phyloP scores from a whole-genome alignment of 2,797 vertebrate genomes.

The Pangasius krempfi region DNA sequence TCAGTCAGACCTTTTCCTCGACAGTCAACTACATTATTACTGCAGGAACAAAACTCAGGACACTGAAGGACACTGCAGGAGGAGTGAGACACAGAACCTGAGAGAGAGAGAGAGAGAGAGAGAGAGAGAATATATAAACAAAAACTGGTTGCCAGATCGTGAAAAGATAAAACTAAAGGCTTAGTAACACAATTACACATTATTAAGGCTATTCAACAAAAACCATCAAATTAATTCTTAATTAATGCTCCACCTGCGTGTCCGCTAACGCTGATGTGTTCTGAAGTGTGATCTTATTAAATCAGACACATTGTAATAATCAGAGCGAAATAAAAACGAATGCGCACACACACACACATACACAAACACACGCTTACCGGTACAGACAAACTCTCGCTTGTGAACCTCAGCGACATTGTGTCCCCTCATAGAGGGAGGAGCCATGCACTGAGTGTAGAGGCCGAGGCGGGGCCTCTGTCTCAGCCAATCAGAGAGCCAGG shows the following conservation, averaged over 20 bases:
- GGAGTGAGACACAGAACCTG: conserved; percentile 90
- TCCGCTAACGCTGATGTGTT: not conserved
- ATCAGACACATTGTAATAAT: not conserved
- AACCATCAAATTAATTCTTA: not conserved
- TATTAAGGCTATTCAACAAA: not conserved
- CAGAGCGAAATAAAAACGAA: conserved; percentile 42
- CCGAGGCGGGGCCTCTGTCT: conserved; percentile 93
- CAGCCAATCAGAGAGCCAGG: conserved; percentile 98
- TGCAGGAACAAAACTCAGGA: conserved; percentile 92
- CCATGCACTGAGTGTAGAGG: conserved; percentile 96
- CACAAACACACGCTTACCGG: conserved; percentile 76
- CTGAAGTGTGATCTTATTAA: not conserved
- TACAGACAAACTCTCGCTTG: conserved; percentile 94
- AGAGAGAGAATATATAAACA: not conserved
- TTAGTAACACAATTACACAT: not conserved
- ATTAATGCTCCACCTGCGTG: not conserved
- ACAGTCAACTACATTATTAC: conserved; percentile 98
- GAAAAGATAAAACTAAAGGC: not conserved
- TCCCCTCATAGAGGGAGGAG: conserved; percentile 87
- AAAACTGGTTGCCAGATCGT: conserved; percentile 4
- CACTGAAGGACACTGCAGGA: conserved; percentile 97
- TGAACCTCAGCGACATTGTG: conserved; percentile 97
- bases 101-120: conserved; percentile 10
- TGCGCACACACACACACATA: conserved; percentile 45
- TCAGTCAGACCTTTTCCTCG: conserved; percentile 93